A percentile compares a stretch with the other conserved stretches of the same genome.
phyloP scores from a whole-genome alignment of 1,140 invertebrate species.

The Diabrotica undecimpunctata region DNA sequence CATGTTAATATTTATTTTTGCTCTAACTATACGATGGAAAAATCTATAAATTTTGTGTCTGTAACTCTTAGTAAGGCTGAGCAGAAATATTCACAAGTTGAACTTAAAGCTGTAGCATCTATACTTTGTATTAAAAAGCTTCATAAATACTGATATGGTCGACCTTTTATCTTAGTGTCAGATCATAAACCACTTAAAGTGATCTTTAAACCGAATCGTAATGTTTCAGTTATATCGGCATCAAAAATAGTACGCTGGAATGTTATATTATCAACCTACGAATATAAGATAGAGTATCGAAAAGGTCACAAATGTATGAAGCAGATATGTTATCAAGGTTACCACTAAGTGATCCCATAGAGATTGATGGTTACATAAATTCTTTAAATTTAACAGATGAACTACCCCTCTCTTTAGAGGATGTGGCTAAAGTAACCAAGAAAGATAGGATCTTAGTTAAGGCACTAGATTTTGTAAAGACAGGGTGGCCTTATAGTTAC shows the following conservation, averaged over 20 bases:
- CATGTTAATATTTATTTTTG: too few species aligned
- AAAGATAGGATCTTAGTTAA: neutral
- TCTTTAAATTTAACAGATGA: neutral
- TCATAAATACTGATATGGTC: too few species aligned
- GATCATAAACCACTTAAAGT: too few species aligned
- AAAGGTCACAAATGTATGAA: constrained; percentile 13
- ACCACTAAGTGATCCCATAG: neutral
- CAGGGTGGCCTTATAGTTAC: neutral
- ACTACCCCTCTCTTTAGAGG: neutral
- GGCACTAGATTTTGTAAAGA: neutral
- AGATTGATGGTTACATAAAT: neutral
- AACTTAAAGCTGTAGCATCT: too few species aligned
- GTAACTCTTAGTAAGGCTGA: too few species aligned
- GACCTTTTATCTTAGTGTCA: too few species aligned
- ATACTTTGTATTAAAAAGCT: too few species aligned
- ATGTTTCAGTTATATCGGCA: too few species aligned
- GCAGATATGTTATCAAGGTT: constrained; percentile 14
- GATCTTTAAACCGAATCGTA: too few species aligned
- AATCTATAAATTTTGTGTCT: too few species aligned
- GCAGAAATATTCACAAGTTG: too few species aligned
- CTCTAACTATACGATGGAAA: too few species aligned
- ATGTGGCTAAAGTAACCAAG: neutral
- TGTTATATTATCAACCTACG: constrained; percentile 18
- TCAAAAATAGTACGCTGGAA: constrained; percentile 15
- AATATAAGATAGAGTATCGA: constrained; percentile 19